These are phyloP conservation scores for Paramormyrops kingsleyae DNA, from an alignment of 2,113 vertebrate species.

Conservation along the genomic window DNA sequence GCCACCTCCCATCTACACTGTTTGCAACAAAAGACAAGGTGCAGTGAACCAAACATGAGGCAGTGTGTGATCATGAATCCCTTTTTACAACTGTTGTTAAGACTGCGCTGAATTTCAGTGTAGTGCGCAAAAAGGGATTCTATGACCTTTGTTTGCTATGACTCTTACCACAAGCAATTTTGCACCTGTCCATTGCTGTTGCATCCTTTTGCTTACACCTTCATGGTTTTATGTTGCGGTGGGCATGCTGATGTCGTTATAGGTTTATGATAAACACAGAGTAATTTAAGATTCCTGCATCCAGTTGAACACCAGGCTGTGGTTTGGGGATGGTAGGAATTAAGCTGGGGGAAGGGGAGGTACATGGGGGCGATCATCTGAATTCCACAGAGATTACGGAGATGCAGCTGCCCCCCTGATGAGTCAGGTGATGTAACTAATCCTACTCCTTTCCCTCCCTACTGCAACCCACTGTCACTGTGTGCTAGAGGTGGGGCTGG, in stretches of 20 bases:
- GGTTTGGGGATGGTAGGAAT: not conserved
- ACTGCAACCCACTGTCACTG: constrained; percentile 16
- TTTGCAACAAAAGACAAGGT: not conserved
- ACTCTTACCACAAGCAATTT: not conserved
- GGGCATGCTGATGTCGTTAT: not conserved
- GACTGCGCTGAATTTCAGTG: not conserved
- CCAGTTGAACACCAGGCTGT: not conserved
- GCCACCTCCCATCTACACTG: not conserved
- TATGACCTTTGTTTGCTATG: not conserved
- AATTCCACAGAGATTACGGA: constrained; percentile 17
- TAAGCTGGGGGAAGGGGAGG: not conserved
- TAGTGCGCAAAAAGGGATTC: not conserved
- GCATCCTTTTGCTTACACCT: not conserved
- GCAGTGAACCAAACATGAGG: not conserved
- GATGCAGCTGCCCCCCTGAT: constrained; percentile 6
- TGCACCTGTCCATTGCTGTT: not conserved
- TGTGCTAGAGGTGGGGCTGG: constrained; percentile 24
- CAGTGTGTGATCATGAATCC: not conserved
- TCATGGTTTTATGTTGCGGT: not conserved
- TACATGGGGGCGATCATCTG: not conserved
- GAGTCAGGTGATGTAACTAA: constrained; percentile 14
- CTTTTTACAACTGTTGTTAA: not conserved
- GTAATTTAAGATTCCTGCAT: not conserved
- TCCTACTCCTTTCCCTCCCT: not conserved
- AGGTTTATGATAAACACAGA: not conserved